Base-by-base conservation (phyloP, 1,140 invertebrate genomes). In the Drosophila cardini region DNA sequence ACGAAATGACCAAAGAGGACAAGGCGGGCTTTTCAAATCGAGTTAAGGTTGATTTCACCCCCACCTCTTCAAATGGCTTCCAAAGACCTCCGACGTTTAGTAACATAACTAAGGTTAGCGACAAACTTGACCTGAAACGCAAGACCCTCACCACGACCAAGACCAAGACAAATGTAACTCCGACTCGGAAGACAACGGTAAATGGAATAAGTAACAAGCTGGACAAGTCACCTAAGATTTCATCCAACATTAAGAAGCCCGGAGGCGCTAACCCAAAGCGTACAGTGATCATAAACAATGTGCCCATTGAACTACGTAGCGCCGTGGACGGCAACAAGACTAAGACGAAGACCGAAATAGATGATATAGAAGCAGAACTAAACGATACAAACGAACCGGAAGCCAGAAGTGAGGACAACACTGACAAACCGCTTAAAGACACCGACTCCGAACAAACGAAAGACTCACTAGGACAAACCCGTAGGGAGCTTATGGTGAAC, bases 121-220 rank as follows among this genome's bases (percentile, higher is more conserved):
- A 92, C 80, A 92, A 92, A 81, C 80, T 92, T 0, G 91, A 92
- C 65, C 40, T 92, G 0, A 85, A 80, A 75, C 84, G 85, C 11
- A 87, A 89, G 67, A 84, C 76, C 0, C 36, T 21, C 50, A 80
- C 83, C 5, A 16, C 57, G 7, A 75, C 42, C 1, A 79, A 53
- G 46, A 77, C 74, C 13, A 75, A 46, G 36, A 76, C 63, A 80
- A 70, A 79, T 48, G 65, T 63, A 5, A 62, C 69, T 0, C 69
- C 74, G 0, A 79, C 73, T 9, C 76, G 74, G 0, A 86, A 90
- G 11, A 32, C 56, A 43, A 52, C 78, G 1, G 58, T 69, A 1
- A 72, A 40, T 21, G 80, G 81, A 0, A 52, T 91, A 2, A 91
- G 72, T 62, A 91, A 91, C 40, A 92, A 92, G 65, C 65, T 92